Evolutionary conservation across 2,888 invertebrate genomes (phyloP).

Genomic region (Polymixis flavicincta): DNA sequence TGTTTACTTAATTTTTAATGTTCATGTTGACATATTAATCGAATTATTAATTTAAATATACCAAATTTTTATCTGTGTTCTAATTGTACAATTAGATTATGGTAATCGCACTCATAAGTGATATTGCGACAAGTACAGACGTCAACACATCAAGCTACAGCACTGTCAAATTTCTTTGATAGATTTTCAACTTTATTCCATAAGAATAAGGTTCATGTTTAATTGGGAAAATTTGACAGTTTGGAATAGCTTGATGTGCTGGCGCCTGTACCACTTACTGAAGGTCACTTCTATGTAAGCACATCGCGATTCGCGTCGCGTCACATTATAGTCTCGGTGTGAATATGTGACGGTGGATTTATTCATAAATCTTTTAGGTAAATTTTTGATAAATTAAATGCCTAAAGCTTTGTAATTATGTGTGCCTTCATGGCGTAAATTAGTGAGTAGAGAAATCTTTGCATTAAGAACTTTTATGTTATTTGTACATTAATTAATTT

Average conservation of each 20-base stretch:
- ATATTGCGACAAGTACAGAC: not conserved
- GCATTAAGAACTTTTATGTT: slow-evolving; percentile 18
- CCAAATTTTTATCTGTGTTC: not conserved
- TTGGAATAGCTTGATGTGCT: too few relatives aligned
- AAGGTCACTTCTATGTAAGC: slow-evolving; percentile 1
- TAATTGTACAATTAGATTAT: not conserved
- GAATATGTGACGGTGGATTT: not conserved
- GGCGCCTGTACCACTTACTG: slow-evolving; percentile 11
- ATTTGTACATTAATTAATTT: slow-evolving; percentile 41
- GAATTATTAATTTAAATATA: slow-evolving; percentile 25
- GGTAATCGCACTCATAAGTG: not conserved
- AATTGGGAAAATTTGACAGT: too few relatives aligned
- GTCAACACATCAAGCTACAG: too few relatives aligned
- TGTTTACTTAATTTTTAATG: slow-evolving; percentile 9
- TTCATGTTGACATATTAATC: slow-evolving; percentile 20
- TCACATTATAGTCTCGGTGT: not conserved
- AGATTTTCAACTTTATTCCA: too few relatives aligned
- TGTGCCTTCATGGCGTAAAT: slow-evolving; percentile 41
- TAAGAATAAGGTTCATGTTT: too few relatives aligned
- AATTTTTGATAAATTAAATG: slow-evolving; percentile 15
- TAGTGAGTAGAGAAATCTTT: not conserved
- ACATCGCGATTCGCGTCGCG: not conserved
- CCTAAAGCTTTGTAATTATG: slow-evolving; percentile 21
- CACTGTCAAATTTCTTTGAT: too few relatives aligned
- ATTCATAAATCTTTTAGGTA: slow-evolving; percentile 15